Evolutionary conservation across 2,888 invertebrate species (phyloP), one percentile per base, ranked within the genome.

Genomic region (Megamerina dolium): DNA sequence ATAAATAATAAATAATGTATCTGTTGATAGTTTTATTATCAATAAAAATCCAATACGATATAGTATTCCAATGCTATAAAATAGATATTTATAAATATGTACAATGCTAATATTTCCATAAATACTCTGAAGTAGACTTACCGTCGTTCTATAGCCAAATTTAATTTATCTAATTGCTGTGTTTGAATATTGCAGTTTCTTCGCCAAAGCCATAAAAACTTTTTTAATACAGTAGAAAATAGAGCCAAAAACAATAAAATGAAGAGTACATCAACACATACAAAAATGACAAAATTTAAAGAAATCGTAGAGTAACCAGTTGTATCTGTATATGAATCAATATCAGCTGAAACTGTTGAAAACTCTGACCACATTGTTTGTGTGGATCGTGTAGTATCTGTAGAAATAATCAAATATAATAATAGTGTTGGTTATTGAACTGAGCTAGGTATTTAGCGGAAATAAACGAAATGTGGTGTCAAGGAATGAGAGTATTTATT

Each of bases 241-340:
- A 87, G 74, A 39, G 83, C 77, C 32, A 80, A 70, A 60, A 85
- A 85, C 36, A 87, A 76, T 26, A 79, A 64, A 29, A 82, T 74
- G 58, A 87, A 79, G 45, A 86, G 75, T 21, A 78, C 76, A 53
- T 82, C 80, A 44, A 85, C 85, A 38, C 78, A 79, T 45, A 62
- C 50, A 58, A 68, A 69, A 35, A 69, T 57, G 43, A 68, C 53
- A 49, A 68, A 68, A 51, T 55, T 68, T 37, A 64, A 45, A 26
- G 65, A 60, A 12, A 61, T 60, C 43, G 44, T 37, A 27, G 44
- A 20, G 21, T 23, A 23, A 10, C 31, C 45, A 34, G 41, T 33
- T 20, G 35, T 23, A 5, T 27, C n/a, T n/a, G 38, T 16, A 31
- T 31, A 26, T 29, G 27, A 23, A 33, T 26, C 41, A 35, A 27